Evolutionary conservation across 1,140 invertebrate genomes (phyloP).

Genomic region (Cherax destructor): DNA sequence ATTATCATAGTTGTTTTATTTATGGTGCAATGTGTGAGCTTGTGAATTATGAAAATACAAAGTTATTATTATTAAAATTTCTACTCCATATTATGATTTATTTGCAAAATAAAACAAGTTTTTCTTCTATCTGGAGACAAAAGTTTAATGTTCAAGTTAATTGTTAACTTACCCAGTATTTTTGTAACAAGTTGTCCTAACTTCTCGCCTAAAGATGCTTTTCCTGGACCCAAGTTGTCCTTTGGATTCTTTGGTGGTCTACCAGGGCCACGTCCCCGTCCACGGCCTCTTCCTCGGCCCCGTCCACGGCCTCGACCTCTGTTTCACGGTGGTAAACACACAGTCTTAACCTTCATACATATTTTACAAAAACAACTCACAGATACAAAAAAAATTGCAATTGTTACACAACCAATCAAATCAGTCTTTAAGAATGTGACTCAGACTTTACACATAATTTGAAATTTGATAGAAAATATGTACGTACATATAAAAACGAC

Average conservation of each 20-base stretch:
- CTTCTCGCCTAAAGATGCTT: slow-evolving; percentile 17
- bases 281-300: slow-evolving; percentile 30
- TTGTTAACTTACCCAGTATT: slow-evolving; percentile 4
- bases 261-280: slow-evolving; percentile 29
- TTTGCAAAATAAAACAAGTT: no score
- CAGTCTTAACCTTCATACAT: background rate
- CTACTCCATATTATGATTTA: no score
- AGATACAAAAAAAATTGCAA: background rate
- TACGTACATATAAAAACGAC: no score
- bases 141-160: no score
- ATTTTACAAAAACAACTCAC: background rate
- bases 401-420: background rate
- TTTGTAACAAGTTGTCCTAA: slow-evolving; percentile 42
- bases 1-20: no score
- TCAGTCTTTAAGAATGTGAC: no score
- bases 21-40: no score
- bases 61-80: no score
- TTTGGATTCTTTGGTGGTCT: slow-evolving; percentile 34
- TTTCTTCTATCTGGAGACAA: no score
- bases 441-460: no score
- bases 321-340: background rate
- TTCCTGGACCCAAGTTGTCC: background rate
- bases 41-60: no score
- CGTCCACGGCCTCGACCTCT: slow-evolving; percentile 39
- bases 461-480: no score